Conservation (phyloP, 2,797 vertebrate genomes). For the Rhinogobio ventralis region DNA sequence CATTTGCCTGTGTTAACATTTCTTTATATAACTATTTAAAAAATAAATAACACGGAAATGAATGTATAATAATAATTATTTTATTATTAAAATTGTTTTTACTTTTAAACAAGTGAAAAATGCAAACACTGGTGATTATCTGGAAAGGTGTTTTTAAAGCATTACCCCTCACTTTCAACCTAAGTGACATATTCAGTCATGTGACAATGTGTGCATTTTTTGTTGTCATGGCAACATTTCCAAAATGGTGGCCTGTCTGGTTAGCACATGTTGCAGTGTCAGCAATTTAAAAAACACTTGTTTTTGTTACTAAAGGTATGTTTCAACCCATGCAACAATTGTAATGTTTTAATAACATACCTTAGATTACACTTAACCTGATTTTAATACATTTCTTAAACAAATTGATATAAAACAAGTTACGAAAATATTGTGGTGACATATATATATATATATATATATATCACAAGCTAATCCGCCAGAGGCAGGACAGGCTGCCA, state of each 20-base stretch:
- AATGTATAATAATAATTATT: background rate
- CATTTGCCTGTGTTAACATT: background rate
- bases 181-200: constrained; percentile 11
- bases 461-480: constrained; percentile 69
- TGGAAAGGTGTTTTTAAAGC: background rate
- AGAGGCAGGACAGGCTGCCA: constrained; percentile 70
- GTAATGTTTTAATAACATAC: constrained; percentile 9
- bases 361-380: background rate
- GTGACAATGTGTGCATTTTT: constrained; percentile 19
- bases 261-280: background rate
- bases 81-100: too few relatives aligned
- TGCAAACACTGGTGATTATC: too few relatives aligned
- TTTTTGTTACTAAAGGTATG: background rate
- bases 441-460: too few relatives aligned
- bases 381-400: background rate
- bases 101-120: too few relatives aligned
- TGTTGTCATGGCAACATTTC: constrained; percentile 15
- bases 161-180: constrained; percentile 5
- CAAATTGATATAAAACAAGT: background rate
- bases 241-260: constrained; percentile 1
- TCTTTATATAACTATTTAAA: too few relatives aligned
- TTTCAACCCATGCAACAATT: constrained; percentile 1
- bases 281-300: background rate
- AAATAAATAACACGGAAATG: background rate
- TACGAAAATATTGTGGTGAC: background rate